Evolutionary conservation across 2,888 invertebrate genomes (phyloP).

Genomic region (Phyto melanocephala): DNA sequence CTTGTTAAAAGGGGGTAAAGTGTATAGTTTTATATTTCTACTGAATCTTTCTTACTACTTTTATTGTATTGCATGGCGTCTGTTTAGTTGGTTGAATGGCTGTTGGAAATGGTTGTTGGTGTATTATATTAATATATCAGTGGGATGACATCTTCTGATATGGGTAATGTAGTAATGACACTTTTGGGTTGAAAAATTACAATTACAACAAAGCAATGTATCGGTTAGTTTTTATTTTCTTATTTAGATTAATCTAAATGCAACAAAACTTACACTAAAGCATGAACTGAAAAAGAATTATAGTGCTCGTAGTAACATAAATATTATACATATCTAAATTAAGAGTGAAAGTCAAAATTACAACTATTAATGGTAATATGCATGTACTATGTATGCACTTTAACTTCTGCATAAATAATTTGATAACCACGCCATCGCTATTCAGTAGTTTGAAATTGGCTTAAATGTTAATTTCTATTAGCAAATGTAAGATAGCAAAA

Average conservation of each 20-base stretch:
- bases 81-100: slow-evolving; percentile 44
- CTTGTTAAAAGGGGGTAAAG: slow-evolving; percentile 42
- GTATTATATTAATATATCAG: slow-evolving; percentile 60
- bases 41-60: slow-evolving; percentile 45
- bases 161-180: slow-evolving; percentile 65
- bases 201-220: slow-evolving; percentile 37
- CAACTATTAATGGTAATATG: not conserved
- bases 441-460: not conserved
- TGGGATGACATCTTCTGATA: slow-evolving; percentile 61
- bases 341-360: slow-evolving; percentile 23
- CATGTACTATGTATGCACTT: no score
- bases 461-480: no score
- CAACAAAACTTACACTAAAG: not conserved
- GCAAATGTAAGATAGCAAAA: no score
- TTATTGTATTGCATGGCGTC: slow-evolving; percentile 54
- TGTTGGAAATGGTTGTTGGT: slow-evolving; percentile 33
- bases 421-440: not conserved
- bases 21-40: slow-evolving; percentile 70
- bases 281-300: no score
- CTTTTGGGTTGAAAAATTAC: slow-evolving; percentile 53
- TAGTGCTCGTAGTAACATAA: not conserved
- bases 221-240: not conserved
- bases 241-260: slow-evolving; percentile 10
- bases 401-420: not conserved
- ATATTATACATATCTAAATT: not conserved